Percentiles rank a stretch among this genome's conserved stretches.
These are phyloP conservation scores for Orthosia gothica DNA, from an alignment of 2,888 invertebrate genomes.

Conservation along the genomic window DNA sequence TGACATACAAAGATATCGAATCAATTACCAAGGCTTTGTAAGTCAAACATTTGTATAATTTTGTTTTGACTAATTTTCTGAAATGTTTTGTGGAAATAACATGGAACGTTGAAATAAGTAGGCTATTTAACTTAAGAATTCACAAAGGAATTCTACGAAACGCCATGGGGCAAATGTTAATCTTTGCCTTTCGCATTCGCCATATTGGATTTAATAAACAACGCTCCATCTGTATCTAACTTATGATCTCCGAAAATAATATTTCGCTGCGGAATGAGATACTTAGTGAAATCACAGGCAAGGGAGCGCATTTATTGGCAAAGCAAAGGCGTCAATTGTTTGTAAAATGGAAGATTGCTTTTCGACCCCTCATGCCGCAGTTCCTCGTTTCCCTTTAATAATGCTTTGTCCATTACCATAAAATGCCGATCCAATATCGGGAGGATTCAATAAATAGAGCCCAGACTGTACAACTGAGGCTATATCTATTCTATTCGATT, in stretches of 20 bases:
- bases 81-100: background rate
- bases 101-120: constrained; percentile 8
- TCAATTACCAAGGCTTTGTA: constrained; percentile 47
- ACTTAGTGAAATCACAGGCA: constrained; percentile 26
- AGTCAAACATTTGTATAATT: constrained; percentile 40
- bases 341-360: constrained; percentile 50
- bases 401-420: constrained; percentile 54
- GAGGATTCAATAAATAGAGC: constrained; percentile 52
- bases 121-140: constrained; percentile 4
- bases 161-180: background rate
- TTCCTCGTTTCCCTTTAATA: constrained; percentile 38
- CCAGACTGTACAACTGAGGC: constrained; percentile 25
- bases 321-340: constrained; percentile 35
- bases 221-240: constrained; percentile 1
- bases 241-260: constrained; percentile 13
- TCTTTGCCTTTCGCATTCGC: background rate
- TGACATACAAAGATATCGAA: constrained; percentile 48
- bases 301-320: constrained; percentile 9
- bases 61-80: constrained; percentile 29
- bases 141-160: constrained; percentile 5
- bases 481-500: constrained; percentile 49
- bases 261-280: constrained; percentile 9
- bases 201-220: constrained; percentile 30
- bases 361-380: constrained; percentile 31
- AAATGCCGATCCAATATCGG: constrained; percentile 55